Conservation (phyloP, 1,140 invertebrate species). For the Harlomillsia oculata region DNA sequence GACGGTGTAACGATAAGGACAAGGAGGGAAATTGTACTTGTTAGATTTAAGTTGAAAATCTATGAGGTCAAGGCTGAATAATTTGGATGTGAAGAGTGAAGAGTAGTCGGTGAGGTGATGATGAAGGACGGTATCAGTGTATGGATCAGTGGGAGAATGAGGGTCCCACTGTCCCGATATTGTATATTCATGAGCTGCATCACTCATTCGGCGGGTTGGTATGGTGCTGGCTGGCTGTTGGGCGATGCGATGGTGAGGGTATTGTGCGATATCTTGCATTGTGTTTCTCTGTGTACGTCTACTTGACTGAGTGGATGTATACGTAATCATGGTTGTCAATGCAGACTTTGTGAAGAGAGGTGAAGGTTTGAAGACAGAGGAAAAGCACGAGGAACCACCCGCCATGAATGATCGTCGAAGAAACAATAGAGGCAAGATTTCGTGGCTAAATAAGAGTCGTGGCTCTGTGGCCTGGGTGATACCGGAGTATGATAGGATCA, state of each 20-base stretch:
- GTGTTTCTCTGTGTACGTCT: background rate
- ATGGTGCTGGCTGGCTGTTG: no score
- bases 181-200: slow-evolving; percentile 15
- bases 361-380: background rate
- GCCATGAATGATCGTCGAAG: slow-evolving; percentile 13
- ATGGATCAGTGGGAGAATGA: slow-evolving; percentile 2
- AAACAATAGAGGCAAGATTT: slow-evolving; percentile 22
- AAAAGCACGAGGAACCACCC: slow-evolving; percentile 3
- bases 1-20: no score
- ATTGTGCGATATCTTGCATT: background rate
- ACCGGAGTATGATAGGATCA: slow-evolving; percentile 18
- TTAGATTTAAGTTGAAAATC: no score
- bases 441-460: slow-evolving; percentile 11
- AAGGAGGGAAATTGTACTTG: no score
- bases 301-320: background rate
- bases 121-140: slow-evolving; percentile 9
- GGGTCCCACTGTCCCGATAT: slow-evolving; percentile 11
- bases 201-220: no score
- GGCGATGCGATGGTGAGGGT: slow-evolving; percentile 5
- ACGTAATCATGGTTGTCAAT: background rate
- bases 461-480: slow-evolving; percentile 10
- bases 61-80: slow-evolving; percentile 15
- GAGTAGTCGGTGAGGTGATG: slow-evolving; percentile 11
- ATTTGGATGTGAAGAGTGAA: slow-evolving; percentile 8
- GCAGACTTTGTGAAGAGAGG: background rate